Percentiles rank a stretch among this genome's conserved stretches.
phyloP scores from a whole-genome alignment of 2,113 vertebrate species.

The Eublepharis macularius region DNA sequence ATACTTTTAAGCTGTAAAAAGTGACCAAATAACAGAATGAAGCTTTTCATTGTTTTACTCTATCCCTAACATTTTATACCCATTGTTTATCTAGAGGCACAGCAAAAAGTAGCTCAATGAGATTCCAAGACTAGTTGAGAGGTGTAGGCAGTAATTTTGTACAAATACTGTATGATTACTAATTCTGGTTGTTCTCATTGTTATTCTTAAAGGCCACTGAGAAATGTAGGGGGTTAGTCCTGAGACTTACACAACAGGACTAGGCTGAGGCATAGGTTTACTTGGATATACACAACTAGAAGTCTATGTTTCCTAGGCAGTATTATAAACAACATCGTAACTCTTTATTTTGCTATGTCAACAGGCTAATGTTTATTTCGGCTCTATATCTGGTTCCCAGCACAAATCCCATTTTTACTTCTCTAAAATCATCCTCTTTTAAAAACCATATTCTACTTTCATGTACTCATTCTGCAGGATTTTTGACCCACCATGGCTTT shows the following conservation, averaged over 20 bases:
- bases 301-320: background rate
- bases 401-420: background rate
- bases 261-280: background rate
- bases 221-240: background rate
- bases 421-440: background rate
- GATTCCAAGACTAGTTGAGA: background rate
- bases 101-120: background rate
- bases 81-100: background rate
- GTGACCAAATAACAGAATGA: slow-evolving; percentile 20
- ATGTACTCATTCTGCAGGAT: background rate
- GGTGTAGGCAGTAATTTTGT: background rate
- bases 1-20: slow-evolving; percentile 37
- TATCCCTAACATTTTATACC: slow-evolving; percentile 6
- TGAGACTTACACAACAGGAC: background rate
- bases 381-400: background rate
- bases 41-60: slow-evolving; percentile 26
- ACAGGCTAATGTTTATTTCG: background rate
- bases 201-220: background rate
- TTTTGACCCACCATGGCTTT: background rate
- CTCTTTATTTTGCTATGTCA: background rate
- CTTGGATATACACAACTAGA: background rate
- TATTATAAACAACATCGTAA: background rate
- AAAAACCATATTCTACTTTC: background rate
- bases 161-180: background rate
- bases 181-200: background rate